Base-by-base conservation (phyloP, 2,797 vertebrate species). In the Lemur catta region DNA sequence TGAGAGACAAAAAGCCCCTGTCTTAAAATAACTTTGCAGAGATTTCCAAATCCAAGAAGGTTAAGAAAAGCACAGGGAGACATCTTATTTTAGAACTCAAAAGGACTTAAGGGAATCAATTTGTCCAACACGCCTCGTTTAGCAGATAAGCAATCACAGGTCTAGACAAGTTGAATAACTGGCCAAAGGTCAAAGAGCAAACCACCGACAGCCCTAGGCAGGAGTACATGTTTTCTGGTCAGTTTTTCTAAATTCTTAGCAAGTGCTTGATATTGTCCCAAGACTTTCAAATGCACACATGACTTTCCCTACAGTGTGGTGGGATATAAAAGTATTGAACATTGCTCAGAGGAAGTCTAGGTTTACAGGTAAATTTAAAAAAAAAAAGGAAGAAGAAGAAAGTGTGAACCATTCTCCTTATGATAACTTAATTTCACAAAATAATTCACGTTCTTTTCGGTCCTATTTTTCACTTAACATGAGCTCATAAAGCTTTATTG, bases 11-110 rank as follows among this genome's bases (percentile, higher is more conserved):
- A 80, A 84, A 85, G 14, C 76, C 65, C 93, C 67, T 84, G 57
- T 80, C 88, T 93, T 81, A 94, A 92, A 96, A 94, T 93, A 92
- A 78, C 88, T 88, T 89, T 18, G 30, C n/a, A 95, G 55, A 95
- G 84, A 84, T 91, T 75, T 91, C 72, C 3, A 10, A 93, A 61
- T 80, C 71, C 57, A 84, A 52, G 52, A 89, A 93, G 65, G 59
- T 75, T 91, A 92, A 96, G 65, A 92, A 69, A 82, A 43, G 69
- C 57, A 61, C n/a, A 79, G 20, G 72, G 59, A 94, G 69, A 82
- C 48, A 22, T 80, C 52, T 95, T 96, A 95, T 89, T 95, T 94
- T 93, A 95, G 81, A 84, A 80, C 50, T 89, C 18, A 72, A 38
- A 88, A 61, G 50, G 35, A 80, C 75, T 86, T 52, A 28, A 84